Evolutionary conservation across 2,113 vertebrate genomes (phyloP).

Genomic region (Caracal caracal): DNA sequence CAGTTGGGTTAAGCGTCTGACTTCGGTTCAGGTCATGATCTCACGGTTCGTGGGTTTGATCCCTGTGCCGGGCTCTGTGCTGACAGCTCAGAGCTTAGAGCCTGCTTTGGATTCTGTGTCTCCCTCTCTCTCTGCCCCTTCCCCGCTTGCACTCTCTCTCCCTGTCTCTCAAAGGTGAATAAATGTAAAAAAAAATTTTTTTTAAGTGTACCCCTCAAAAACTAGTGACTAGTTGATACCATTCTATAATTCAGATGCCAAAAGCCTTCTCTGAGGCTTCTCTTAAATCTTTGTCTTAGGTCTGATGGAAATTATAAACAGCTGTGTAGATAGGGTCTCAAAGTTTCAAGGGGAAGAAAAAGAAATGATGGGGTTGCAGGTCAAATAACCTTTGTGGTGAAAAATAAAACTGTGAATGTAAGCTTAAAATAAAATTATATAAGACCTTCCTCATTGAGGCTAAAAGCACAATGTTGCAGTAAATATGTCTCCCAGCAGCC

Average conservation of each 20-base stretch:
- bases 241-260: neutral
- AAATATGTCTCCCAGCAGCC: neutral
- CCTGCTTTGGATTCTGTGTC: no score
- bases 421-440: constrained; percentile 41
- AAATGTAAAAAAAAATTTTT: no score
- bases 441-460: neutral
- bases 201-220: neutral
- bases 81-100: no score
- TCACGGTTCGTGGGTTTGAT: no score
- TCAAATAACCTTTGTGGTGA: neutral
- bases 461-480: neutral
- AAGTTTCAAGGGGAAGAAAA: neutral
- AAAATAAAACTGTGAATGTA: neutral
- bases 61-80: no score
- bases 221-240: neutral
- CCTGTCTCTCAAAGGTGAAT: no score
- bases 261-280: neutral
- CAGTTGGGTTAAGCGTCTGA: no score
- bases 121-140: no score
- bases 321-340: neutral
- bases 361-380: neutral
- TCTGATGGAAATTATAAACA: neutral
- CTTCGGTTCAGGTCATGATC: no score
- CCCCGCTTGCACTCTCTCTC: no score
- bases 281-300: neutral